Evolutionary conservation across 2,113 vertebrate genomes (phyloP), one percentile per base, ranked within the genome.

Genomic region (human (Homo sapiens)): DNA sequence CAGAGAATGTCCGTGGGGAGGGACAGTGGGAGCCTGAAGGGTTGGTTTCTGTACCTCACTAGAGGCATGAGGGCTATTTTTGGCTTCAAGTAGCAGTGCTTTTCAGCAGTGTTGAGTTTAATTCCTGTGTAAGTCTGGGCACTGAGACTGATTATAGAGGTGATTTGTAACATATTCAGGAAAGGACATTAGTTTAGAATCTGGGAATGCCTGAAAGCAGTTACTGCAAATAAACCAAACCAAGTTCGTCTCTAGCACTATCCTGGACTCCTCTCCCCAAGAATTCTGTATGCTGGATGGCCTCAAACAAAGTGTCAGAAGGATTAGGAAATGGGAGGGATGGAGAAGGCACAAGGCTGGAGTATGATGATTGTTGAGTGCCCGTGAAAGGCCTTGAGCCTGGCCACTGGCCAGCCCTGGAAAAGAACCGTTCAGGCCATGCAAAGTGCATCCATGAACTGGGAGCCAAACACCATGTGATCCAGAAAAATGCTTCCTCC

Each of bases 31-130:
- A 83, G 66, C 23, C 81, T 97, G 40, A 50, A 91, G 86, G 84
- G 76, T 84, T 96, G 92, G 97, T 98, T 97, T 89, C 96, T 97
- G 66, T 94, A 96, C 87, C 90, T 95, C 68, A 87, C 96, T 70
- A 95, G 98, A 98, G 98, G 78, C 68, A 66, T 84, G 59, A 52
- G 72, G 90, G 52, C 73, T 98, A 96, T 96, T 98, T 98, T 98
- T 98, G 96, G 95, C 94, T 98, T 98, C 82, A 82, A 83, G 79
- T 50, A 97, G 40, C 32, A 86, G 72, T 64, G 38, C 48, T 97
- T 96, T 90, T 97, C 79, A 90, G 95, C 89, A 87, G 61, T 68
- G 48, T 45, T 43, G 20, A 80, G 88, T 96, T 98, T 90, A 97
- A 96, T 96, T 97, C 38, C n/a, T 73, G 30, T 81, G 93, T 94